These are phyloP conservation scores for Zaprionus bogoriensis DNA, from an alignment of 2,888 invertebrate species.

Conservation along the genomic window DNA sequence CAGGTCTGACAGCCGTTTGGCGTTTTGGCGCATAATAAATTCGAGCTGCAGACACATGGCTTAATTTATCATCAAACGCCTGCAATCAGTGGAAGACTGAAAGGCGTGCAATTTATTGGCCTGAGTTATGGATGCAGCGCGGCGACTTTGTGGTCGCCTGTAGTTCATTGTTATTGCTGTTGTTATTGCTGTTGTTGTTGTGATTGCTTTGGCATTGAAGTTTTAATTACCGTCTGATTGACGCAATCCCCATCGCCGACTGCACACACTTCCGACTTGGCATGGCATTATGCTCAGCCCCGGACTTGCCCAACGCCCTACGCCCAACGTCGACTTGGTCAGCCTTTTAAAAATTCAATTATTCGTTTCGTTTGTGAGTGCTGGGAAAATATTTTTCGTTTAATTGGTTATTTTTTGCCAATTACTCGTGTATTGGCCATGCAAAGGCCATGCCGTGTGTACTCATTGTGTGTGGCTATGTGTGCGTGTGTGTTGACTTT, in stretches of 20 bases:
- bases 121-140: slow-evolving; percentile 52
- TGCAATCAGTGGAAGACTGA: slow-evolving; percentile 60
- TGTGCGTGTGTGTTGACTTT: slow-evolving; percentile 24
- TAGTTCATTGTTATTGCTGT: slow-evolving; percentile 27
- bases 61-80: slow-evolving; percentile 75
- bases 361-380: slow-evolving; percentile 37
- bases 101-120: slow-evolving; percentile 67
- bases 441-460: slow-evolving; percentile 23
- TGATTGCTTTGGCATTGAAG: slow-evolving; percentile 22
- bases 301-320: neutral
- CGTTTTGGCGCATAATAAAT: slow-evolving; percentile 77
- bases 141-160: slow-evolving; percentile 26
- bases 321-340: neutral
- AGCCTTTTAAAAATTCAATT: slow-evolving; percentile 51
- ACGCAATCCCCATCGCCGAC: neutral
- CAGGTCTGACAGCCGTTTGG: slow-evolving; percentile 71
- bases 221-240: slow-evolving; percentile 46
- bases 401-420: slow-evolving; percentile 68
- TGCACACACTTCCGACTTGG: no score
- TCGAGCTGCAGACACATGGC: slow-evolving; percentile 69
- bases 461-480: no score
- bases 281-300: no score
- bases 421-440: slow-evolving; percentile 17
- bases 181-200: neutral
- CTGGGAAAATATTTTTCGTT: slow-evolving; percentile 48